Evolutionary conservation across 2,113 vertebrate genomes (phyloP).

Genomic region (Brienomyrus brachyistius): DNA sequence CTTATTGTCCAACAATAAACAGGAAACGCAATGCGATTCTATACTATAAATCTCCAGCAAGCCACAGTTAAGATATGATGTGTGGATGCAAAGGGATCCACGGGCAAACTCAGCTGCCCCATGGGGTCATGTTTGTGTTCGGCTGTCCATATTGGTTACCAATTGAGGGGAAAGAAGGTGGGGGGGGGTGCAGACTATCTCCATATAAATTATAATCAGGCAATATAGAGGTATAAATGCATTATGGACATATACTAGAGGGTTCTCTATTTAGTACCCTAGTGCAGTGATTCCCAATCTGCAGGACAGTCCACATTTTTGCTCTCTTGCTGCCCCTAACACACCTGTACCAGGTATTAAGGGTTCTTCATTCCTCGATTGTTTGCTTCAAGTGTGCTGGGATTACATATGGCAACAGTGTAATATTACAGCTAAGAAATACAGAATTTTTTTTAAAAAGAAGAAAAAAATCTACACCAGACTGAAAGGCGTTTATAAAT

Average conservation of each 20-base stretch:
- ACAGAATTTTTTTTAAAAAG: not conserved
- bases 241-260: not conserved
- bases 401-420: not conserved
- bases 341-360: not conserved
- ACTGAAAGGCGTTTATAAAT: constrained; percentile 46
- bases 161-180: not conserved
- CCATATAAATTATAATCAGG: not conserved
- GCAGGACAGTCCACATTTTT: not conserved
- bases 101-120: constrained; percentile 21
- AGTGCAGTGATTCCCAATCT: not conserved
- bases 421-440: not conserved
- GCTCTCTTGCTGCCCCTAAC: not conserved
- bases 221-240: not conserved
- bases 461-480: not conserved
- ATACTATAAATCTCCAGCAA: constrained; percentile 54
- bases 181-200: not conserved
- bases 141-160: not conserved
- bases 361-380: not conserved
- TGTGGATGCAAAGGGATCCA: constrained; percentile 17
- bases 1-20: constrained; percentile 40
- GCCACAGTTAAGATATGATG: constrained; percentile 50
- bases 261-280: not conserved
- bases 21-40: constrained; percentile 60
- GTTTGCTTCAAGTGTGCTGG: not conserved
- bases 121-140: not conserved